Percentiles rank a stretch among this genome's conserved stretches.
These are phyloP conservation scores for Lutraria lutraria DNA, from an alignment of 2,888 invertebrate species.

Conservation along the genomic window DNA sequence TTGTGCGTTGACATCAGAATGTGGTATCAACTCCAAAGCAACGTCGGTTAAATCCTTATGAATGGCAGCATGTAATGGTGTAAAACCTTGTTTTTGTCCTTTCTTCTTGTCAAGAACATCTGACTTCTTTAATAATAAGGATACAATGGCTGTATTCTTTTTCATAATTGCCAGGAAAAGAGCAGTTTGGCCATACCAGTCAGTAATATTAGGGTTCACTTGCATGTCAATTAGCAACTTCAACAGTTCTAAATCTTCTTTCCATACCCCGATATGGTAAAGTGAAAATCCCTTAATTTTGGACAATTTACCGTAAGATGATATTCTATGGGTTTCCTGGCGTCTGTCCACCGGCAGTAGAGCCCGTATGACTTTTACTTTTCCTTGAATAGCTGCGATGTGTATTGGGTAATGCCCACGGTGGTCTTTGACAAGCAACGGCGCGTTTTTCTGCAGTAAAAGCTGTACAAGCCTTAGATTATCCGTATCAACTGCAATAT, in stretches of 20 bases:
- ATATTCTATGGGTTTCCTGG: constrained; percentile 37
- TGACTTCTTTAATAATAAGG: background rate
- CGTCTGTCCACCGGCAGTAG: constrained; percentile 30
- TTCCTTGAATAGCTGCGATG: constrained; percentile 48
- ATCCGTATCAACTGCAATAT: constrained; percentile 54
- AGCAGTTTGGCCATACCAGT: constrained; percentile 52
- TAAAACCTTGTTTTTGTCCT: constrained; percentile 50
- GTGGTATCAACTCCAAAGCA: background rate
- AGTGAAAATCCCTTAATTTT: constrained; percentile 54
- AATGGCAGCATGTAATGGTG: constrained; percentile 48
- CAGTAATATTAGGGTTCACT: constrained; percentile 42
- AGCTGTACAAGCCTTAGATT: constrained; percentile 1
- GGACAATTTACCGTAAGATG: constrained; percentile 51
- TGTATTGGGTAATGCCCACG: constrained; percentile 59
- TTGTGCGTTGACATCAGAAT: constrained; percentile 42
- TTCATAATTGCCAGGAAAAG: constrained; percentile 40
- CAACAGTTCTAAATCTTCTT: constrained; percentile 42
- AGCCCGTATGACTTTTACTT: constrained; percentile 30
- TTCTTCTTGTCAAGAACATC: constrained; percentile 22
- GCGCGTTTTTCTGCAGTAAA: constrained; percentile 40
- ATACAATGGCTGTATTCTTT: background rate
- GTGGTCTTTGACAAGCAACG: constrained; percentile 46
- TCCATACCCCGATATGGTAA: constrained; percentile 59
- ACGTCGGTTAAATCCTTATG: background rate
- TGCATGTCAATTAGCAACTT: background rate